Conservation (phyloP, 1,140 invertebrate species). For the Macrotrachela quadricornifera region DNA sequence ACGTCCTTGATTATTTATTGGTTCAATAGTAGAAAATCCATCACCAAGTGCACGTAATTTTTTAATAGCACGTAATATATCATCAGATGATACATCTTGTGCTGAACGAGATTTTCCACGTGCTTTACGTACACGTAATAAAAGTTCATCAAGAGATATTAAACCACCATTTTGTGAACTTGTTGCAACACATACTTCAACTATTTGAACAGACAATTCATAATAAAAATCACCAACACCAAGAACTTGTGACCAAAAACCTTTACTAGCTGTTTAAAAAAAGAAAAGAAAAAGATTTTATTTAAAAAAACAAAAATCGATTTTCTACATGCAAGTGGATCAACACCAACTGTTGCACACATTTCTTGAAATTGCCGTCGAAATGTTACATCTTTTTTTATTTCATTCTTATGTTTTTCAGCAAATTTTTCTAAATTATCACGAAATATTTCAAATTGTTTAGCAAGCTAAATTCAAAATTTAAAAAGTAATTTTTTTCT, state of each 20-base stretch:
- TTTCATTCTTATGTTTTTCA: constrained; percentile 52
- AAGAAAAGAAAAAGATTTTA: too few species aligned
- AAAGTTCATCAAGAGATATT: constrained; percentile 2
- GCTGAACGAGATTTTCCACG: background rate
- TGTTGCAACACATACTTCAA: constrained; percentile 85
- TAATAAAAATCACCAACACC: constrained; percentile 99
- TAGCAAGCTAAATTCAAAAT: constrained; percentile 24
- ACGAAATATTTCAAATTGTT: constrained; percentile 76
- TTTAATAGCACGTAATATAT: constrained; percentile 3
- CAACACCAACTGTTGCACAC: constrained; percentile 95
- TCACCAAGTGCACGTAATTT: constrained; percentile 2
- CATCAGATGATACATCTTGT: constrained; percentile 6
- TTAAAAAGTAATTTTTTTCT: too few species aligned
- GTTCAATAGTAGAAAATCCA: constrained; percentile 1
- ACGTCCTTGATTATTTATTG: background rate
- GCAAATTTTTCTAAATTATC: constrained; percentile 87
- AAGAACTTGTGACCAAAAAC: constrained; percentile 86
- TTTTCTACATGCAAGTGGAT: constrained; percentile 80
- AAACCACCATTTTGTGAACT: constrained; percentile 39
- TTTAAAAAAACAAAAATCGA: constrained; percentile 18
- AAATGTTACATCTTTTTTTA: constrained; percentile 77
- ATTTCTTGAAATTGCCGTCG: constrained; percentile 90
- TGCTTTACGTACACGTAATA: background rate
- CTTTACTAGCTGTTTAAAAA: constrained; percentile 37
- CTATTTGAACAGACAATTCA: constrained; percentile 83